Evolutionary conservation across 2,888 invertebrate genomes (phyloP).

Genomic region (Atherix ibis): DNA sequence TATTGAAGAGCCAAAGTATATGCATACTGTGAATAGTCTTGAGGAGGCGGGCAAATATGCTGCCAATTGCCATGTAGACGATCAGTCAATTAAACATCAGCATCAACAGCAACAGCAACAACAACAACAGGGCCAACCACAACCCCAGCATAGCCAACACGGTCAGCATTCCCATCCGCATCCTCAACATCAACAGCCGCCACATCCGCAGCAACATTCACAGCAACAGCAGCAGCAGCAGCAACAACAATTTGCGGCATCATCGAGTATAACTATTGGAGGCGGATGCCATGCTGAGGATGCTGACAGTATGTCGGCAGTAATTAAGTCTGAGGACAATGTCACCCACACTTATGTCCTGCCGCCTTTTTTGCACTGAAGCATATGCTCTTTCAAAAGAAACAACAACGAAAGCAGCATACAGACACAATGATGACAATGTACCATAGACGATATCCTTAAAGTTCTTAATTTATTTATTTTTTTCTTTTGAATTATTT

Average conservation of each 20-base stretch:
- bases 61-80: slow-evolving; percentile 23
- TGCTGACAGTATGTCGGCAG: slow-evolving; percentile 21
- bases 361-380: slow-evolving; percentile 35
- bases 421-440: neutral
- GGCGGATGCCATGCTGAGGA: slow-evolving; percentile 14
- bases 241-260: slow-evolving; percentile 11
- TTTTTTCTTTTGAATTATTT: neutral
- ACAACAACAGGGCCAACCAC: slow-evolving; percentile 7
- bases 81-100: slow-evolving; percentile 12
- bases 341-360: slow-evolving; percentile 32
- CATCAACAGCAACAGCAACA: slow-evolving; percentile 13
- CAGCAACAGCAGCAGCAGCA: slow-evolving; percentile 12
- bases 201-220: slow-evolving; percentile 11
- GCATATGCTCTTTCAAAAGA: slow-evolving; percentile 31
- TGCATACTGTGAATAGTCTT: slow-evolving; percentile 20
- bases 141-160: slow-evolving; percentile 5
- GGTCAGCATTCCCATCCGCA: slow-evolving; percentile 2
- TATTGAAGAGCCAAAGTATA: slow-evolving; percentile 30
- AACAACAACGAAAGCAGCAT: slow-evolving; percentile 18
- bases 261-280: slow-evolving; percentile 16
- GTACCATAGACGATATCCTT: neutral
- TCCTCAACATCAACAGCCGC: slow-evolving; percentile 8
- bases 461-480: neutral
- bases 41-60: slow-evolving; percentile 20
- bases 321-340: slow-evolving; percentile 31